Base-by-base conservation (phyloP, 2,888 invertebrate species). In the Limnephilus lunatus region DNA sequence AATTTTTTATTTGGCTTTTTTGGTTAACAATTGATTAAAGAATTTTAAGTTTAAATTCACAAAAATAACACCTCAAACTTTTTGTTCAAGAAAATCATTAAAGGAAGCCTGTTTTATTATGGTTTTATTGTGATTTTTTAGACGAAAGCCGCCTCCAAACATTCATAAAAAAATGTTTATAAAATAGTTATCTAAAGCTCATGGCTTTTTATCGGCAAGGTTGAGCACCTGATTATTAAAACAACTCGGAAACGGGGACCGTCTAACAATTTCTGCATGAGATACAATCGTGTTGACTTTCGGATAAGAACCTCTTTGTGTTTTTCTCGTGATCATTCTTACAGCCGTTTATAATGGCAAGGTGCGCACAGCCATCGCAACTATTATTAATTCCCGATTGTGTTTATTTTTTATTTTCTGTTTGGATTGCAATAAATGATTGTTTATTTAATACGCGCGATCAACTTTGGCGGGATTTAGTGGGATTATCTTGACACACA, bases 401-500 rank as follows among this genome's bases (percentile, higher is more conserved):
- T 12, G 32, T 87, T 87, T 87, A 53, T 87, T 87, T 87, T 87
- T 68, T 30, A 68, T 53, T 30, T 30, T 5, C 53, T 87, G 53
- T 87, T 53, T 87, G 87, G 3, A 31, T 87, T 53, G 68, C 68
- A 87, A 87, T 87, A 87, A 87, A 87, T 68, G 87, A 68, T 87
- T 53, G 87, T 87, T 53, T 87, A 32, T 87, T 87, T 68, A 68
- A 53, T 87, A 68, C 48, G 39, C 86, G 86, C 44, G 86, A 86
- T 86, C 44, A 86, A 86, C 39, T 86, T 14, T 39, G 44, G 86
- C 30, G 39, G 48, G n/a, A 48, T 44, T 44, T 44, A 87, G 25
- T 87, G 87, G 53, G 87, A 87, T 87, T 87, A 87, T 87, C 87
- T 87, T 68, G 87, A 87, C 87, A 87, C 32, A 87, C 87, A 87